These are phyloP conservation scores for Amphiduros pacificus DNA, from an alignment of 2,888 invertebrate species.

Conservation along the genomic window DNA sequence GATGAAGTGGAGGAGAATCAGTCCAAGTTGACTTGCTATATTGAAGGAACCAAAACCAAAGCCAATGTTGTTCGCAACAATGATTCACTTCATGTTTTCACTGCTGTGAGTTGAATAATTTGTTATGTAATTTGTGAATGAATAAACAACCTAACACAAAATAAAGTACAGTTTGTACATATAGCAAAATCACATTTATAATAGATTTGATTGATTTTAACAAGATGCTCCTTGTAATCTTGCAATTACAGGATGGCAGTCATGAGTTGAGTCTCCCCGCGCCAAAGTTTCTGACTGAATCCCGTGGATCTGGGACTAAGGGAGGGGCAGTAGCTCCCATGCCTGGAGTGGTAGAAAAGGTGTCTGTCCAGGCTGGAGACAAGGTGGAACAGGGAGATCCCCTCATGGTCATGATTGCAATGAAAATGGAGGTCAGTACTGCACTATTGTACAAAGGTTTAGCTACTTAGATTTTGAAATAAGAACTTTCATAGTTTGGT, in stretches of 20 bases:
- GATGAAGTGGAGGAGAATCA: conserved; percentile 33
- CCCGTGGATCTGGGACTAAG: conserved; percentile 56
- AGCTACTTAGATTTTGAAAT: background rate
- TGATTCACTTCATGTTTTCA: conserved; percentile 69
- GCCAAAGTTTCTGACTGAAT: conserved; percentile 55
- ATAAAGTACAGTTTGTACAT: too few relatives aligned
- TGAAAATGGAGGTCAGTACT: conserved; percentile 92
- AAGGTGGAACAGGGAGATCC: conserved; percentile 84
- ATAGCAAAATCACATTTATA: too few relatives aligned
- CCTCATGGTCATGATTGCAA: conserved; percentile 91
- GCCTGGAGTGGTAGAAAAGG: conserved; percentile 92
- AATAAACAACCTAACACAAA: background rate
- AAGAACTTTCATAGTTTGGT: background rate
- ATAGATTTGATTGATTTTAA: too few relatives aligned
- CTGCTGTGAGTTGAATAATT: conserved; percentile 62
- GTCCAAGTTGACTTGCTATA: conserved; percentile 42
- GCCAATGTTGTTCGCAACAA: conserved; percentile 67
- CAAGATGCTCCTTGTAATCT: background rate
- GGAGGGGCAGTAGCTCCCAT: conserved; percentile 82
- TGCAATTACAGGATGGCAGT: conserved; percentile 44
- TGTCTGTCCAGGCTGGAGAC: conserved; percentile 79
- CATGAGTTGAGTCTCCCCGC: conserved; percentile 59
- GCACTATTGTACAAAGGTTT: background rate
- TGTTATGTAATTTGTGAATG: background rate
- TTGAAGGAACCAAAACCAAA: conserved; percentile 64